phyloP scores from a whole-genome alignment of 1,140 invertebrate genomes.

The Papilio xuthus region DNA sequence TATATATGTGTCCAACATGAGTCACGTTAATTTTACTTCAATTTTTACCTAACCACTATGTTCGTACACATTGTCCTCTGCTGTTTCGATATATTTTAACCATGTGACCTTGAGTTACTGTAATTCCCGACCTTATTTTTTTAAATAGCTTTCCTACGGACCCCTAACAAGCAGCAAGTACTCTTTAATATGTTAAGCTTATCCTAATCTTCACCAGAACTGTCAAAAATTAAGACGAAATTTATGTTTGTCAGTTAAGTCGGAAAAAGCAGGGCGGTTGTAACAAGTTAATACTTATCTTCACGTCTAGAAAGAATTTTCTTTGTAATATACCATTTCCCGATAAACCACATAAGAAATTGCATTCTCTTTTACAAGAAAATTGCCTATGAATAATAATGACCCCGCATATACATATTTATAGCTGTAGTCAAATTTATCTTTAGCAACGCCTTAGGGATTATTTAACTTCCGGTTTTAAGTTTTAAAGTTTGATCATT shows the following conservation, averaged over 20 bases:
- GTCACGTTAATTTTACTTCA: neutral
- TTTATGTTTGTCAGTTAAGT: neutral
- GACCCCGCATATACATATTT: neutral
- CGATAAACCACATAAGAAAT: conserved; percentile 8
- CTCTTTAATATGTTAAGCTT: no score
- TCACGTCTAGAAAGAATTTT: neutral
- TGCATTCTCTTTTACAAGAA: conserved; percentile 17
- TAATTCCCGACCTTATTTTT: no score
- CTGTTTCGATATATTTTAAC: neutral
- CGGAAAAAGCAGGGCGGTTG: neutral
- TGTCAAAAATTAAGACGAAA: neutral
- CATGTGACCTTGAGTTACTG: no score
- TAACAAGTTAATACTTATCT: neutral
- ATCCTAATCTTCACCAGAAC: no score
- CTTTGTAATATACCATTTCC: neutral
- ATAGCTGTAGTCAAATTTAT: neutral
- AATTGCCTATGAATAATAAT: conserved; percentile 25
- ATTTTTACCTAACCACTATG: neutral
- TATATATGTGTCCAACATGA: neutral
- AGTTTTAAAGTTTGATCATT: neutral
- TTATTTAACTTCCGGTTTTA: neutral
- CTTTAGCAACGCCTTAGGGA: neutral
- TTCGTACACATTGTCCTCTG: neutral
- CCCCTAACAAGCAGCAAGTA: no score
- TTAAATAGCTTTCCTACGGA: no score